Conservation (phyloP, 2,888 invertebrate genomes). For the Clistopyga incitator region DNA sequence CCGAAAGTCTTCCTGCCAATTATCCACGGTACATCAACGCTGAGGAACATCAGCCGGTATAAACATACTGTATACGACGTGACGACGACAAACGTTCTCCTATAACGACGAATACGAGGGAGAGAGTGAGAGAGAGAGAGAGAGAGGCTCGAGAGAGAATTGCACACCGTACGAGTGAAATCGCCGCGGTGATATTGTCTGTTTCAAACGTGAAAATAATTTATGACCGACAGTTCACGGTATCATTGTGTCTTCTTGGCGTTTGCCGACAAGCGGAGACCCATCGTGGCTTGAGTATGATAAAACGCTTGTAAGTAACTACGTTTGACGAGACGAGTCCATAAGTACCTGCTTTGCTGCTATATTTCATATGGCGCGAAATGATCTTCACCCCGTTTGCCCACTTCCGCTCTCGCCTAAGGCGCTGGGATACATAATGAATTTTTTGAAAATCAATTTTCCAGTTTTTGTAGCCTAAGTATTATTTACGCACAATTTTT, state of each 20-base stretch:
- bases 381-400: too few species aligned
- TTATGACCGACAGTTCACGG: constrained; percentile 48
- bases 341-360: neutral
- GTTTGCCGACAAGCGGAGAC: neutral
- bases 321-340: constrained; percentile 17
- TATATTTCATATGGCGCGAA: neutral
- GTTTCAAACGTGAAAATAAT: constrained; percentile 71
- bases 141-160: constrained; percentile 15
- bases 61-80: constrained; percentile 35
- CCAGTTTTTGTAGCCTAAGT: too few species aligned
- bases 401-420: too few species aligned
- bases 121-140: constrained; percentile 21
- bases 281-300: neutral
- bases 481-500: too few species aligned
- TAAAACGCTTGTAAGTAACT: constrained; percentile 23
- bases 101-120: constrained; percentile 44
- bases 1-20: constrained; percentile 56
- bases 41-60: constrained; percentile 22
- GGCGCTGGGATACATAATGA: too few species aligned
- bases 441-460: too few species aligned
- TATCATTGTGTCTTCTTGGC: constrained; percentile 48
- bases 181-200: constrained; percentile 41
- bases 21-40: constrained; percentile 62
- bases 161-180: constrained; percentile 47
- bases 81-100: constrained; percentile 47